These are phyloP conservation scores for Aplysia californica DNA, from an alignment of 1,140 invertebrate species.

Conservation along the genomic window DNA sequence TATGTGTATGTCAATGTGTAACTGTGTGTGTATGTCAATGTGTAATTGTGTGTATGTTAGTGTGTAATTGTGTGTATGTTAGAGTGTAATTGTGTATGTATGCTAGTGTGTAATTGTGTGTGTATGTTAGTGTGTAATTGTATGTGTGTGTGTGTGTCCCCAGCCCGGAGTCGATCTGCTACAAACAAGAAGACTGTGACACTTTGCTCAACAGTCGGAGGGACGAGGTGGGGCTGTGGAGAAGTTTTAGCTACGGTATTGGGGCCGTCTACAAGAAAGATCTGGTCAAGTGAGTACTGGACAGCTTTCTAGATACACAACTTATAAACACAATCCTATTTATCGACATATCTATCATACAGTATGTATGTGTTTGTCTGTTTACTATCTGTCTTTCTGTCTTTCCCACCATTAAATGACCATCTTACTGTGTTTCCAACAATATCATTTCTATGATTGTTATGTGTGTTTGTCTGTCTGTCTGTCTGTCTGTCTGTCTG, in stretches of 20 bases:
- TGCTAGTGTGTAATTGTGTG: background rate
- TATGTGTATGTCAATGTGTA: background rate
- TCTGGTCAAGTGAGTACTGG: slow-evolving; percentile 1
- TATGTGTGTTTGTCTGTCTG: no score
- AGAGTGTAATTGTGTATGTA: background rate
- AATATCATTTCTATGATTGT: no score
- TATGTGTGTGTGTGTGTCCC: background rate
- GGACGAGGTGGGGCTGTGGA: slow-evolving; percentile 22
- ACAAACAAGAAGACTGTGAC: slow-evolving; percentile 19
- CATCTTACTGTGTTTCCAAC: no score
- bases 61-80: background rate
- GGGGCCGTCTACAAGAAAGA: slow-evolving; percentile 22
- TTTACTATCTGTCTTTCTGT: no score
- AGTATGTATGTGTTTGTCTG: no score
- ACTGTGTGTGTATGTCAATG: background rate
- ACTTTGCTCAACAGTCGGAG: slow-evolving; percentile 3
- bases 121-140: background rate
- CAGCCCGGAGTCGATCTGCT: slow-evolving; percentile 22
- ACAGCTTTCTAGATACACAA: background rate
- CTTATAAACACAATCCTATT: no score
- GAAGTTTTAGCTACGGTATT: slow-evolving; percentile 28
- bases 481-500: no score
- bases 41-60: background rate
- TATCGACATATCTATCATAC: no score
- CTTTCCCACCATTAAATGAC: no score